A percentile compares a stretch with the other conserved stretches of the same genome.
phyloP scores from a whole-genome alignment of 2,113 vertebrate genomes.

The Podarcis raffonei region DNA sequence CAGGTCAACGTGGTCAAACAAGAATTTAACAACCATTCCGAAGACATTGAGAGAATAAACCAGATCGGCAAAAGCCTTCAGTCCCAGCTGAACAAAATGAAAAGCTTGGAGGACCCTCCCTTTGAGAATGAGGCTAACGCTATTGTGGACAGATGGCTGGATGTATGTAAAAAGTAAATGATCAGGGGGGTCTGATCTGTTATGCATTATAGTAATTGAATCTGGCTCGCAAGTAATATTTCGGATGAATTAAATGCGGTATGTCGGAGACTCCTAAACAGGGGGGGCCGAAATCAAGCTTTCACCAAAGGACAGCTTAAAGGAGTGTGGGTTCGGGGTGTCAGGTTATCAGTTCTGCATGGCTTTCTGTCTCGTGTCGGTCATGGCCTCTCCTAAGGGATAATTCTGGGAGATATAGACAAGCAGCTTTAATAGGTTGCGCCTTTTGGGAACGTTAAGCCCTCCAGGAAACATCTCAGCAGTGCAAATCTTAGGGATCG shows the following conservation, averaged over 20 bases:
- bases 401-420: conserved; percentile 28
- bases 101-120: conserved; percentile 83
- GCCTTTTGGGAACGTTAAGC: conserved; percentile 28
- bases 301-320: conserved; percentile 19
- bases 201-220: conserved; percentile 45
- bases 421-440: conserved; percentile 13
- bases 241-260: conserved; percentile 55
- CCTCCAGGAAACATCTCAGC: conserved; percentile 17
- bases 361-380: conserved; percentile 8
- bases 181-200: conserved; percentile 63
- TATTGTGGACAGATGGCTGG: conserved; percentile 93
- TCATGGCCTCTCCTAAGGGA: neutral
- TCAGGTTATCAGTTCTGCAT: neutral
- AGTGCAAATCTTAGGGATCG: conserved; percentile 30
- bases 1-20: conserved; percentile 86
- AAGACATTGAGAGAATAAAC: conserved; percentile 86
- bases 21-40: conserved; percentile 80
- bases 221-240: conserved; percentile 44
- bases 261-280: conserved; percentile 35
- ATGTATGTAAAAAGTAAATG: conserved; percentile 81
- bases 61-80: conserved; percentile 89
- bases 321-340: fast-evolving
- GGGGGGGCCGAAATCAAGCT: conserved; percentile 14
- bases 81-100: conserved; percentile 89
- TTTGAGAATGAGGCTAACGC: conserved; percentile 89